Evolutionary conservation across 1,140 invertebrate genomes (phyloP).

Genomic region (Wasmannia auropunctata): DNA sequence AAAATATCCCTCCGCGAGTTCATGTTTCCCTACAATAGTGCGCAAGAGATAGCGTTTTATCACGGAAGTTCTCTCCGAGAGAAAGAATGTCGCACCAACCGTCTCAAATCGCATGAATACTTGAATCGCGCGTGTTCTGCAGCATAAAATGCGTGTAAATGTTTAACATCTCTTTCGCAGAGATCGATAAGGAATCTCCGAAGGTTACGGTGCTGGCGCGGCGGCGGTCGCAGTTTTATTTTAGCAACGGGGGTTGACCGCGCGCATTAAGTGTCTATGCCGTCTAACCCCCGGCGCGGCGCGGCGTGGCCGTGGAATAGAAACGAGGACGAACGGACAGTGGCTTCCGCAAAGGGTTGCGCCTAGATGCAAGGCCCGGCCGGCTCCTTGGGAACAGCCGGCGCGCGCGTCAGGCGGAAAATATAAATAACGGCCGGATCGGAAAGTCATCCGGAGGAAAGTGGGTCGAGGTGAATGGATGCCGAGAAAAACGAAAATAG

Average conservation of each 20-base stretch:
- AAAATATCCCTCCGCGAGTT: not conserved
- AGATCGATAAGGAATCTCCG: constrained; percentile 7
- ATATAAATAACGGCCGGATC: constrained; percentile 65
- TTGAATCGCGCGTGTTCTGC: not conserved
- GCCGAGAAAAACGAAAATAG: constrained; percentile 13
- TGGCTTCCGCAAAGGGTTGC: constrained; percentile 17
- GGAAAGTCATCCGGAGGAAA: constrained; percentile 45
- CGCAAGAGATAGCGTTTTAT: not conserved
- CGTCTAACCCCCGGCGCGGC: constrained; percentile 30
- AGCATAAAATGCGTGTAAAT: not conserved
- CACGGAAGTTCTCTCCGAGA: not conserved
- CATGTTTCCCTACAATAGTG: not conserved
- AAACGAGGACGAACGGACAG: constrained; percentile 64
- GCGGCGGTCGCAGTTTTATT: constrained; percentile 63
- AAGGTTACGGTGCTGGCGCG: constrained; percentile 23
- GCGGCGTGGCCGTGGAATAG: constrained; percentile 46
- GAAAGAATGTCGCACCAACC: not conserved
- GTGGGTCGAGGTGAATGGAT: constrained; percentile 61
- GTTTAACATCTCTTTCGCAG: not conserved
- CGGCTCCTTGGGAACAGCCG: constrained; percentile 23
- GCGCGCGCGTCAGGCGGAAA: not conserved
- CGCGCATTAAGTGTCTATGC: constrained; percentile 62
- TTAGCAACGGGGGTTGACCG: constrained; percentile 62
- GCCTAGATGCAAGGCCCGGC: constrained; percentile 4
- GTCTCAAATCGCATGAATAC: not conserved